Percentiles rank a stretch among this genome's conserved stretches.
Evolutionary conservation across 2,797 vertebrate species (phyloP).

Genomic region (Chromobotia macracanthus): DNA sequence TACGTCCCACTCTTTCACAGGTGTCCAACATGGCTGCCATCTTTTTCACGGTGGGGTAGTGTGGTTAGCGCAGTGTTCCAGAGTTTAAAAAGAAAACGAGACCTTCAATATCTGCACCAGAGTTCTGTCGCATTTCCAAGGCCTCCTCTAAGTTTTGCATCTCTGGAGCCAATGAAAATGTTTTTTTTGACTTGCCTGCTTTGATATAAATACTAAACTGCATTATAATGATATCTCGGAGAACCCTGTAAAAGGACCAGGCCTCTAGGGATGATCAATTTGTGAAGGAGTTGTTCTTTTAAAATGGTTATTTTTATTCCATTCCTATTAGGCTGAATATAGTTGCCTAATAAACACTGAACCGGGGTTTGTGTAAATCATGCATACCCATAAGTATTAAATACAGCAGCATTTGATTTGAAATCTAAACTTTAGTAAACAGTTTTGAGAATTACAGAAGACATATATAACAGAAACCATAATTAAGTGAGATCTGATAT

Average conservation of each 20-base stretch:
- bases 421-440: not conserved
- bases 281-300: not conserved
- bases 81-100: slow-evolving; percentile 21
- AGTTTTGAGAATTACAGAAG: no score
- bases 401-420: no score
- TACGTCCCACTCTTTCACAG: slow-evolving; percentile 20
- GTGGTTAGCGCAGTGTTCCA: slow-evolving; percentile 12
- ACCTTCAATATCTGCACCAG: not conserved
- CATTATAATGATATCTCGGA: not conserved
- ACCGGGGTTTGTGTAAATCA: no score
- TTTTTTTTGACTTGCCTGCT: not conserved
- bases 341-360: not conserved
- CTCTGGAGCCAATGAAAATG: not conserved
- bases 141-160: not conserved
- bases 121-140: not conserved
- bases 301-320: not conserved
- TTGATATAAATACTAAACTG: not conserved
- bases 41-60: slow-evolving; percentile 7
- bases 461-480: no score
- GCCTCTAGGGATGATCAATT: not conserved
- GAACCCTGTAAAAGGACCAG: not conserved
- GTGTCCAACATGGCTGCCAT: slow-evolving; percentile 35
- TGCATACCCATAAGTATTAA: no score
- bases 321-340: not conserved
- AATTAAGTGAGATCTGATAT: no score